These are phyloP conservation scores for Silurus meridionalis DNA, from an alignment of 2,113 vertebrate genomes.

Conservation along the genomic window DNA sequence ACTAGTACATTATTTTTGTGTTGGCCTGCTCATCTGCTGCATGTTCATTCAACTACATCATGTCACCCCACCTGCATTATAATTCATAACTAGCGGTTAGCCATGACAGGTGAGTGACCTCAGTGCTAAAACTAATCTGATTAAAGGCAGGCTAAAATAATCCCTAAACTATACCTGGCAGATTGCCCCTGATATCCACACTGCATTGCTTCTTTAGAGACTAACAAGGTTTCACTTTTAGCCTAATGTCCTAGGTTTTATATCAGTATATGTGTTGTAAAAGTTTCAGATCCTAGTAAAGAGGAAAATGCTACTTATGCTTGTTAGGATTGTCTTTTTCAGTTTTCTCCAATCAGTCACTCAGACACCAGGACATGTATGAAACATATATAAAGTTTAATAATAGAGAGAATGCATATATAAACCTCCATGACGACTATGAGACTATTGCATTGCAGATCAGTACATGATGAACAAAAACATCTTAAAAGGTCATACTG, in stretches of 20 bases:
- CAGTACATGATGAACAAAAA: too few relatives aligned
- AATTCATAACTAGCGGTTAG: slow-evolving; percentile 21
- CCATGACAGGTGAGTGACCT: slow-evolving; percentile 34
- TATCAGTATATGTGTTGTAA: not conserved
- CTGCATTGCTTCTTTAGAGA: slow-evolving; percentile 24
- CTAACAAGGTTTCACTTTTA: slow-evolving; percentile 3
- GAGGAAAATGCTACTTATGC: not conserved
- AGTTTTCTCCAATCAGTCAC: too few relatives aligned
- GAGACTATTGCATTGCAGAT: too few relatives aligned
- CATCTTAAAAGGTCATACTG: too few relatives aligned
- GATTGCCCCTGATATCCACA: slow-evolving; percentile 44
- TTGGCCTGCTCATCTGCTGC: not conserved
- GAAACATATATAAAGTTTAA: too few relatives aligned
- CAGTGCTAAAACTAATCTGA: slow-evolving; percentile 46
- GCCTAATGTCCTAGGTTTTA: not conserved
- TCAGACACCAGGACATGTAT: too few relatives aligned
- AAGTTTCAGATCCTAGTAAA: not conserved
- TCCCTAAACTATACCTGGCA: slow-evolving; percentile 44
- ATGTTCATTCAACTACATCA: not conserved
- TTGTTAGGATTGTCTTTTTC: not conserved
- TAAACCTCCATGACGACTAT: too few relatives aligned
- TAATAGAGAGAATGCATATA: too few relatives aligned
- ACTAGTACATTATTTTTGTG: not conserved
- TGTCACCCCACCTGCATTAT: not conserved
- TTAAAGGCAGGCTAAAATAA: slow-evolving; percentile 53